Evolutionary conservation across 2,888 invertebrate species (phyloP).

Genomic region (Microdon myrmicae): DNA sequence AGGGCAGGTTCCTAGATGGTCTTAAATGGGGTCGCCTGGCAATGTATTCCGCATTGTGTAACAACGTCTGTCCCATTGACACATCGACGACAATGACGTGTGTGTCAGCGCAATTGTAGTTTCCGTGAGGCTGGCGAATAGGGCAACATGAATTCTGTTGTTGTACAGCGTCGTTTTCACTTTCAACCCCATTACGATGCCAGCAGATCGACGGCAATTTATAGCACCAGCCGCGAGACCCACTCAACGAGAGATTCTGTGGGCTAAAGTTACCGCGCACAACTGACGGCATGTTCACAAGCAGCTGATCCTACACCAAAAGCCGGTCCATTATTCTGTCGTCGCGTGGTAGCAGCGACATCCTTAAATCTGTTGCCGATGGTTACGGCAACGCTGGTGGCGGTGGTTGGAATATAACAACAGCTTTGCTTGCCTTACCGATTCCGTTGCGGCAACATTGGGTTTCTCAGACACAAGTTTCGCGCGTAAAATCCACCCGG

Average conservation of each 20-base stretch:
- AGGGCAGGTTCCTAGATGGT: conserved; percentile 67
- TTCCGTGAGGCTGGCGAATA: conserved; percentile 27
- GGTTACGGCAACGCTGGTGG: neutral
- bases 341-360: conserved; percentile 5
- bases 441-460: conserved; percentile 34
- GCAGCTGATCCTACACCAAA: too few species aligned
- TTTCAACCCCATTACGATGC: conserved; percentile 23
- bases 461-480: conserved; percentile 58
- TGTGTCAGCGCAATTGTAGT: conserved; percentile 15
- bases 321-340: too few species aligned
- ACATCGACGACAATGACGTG: too few species aligned
- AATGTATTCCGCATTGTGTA: neutral
- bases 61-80: too few species aligned
- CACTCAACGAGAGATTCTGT: too few species aligned
- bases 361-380: neutral
- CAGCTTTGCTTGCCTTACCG: neutral
- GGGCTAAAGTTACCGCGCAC: too few species aligned
- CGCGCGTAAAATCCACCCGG: conserved; percentile 68
- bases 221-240: neutral
- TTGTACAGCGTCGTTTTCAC: conserved; percentile 17
- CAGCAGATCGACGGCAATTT: neutral
- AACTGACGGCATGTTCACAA: neutral
- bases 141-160: conserved; percentile 27
- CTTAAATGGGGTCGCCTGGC: conserved; percentile 47
- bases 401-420: conserved; percentile 15